Conservation (phyloP, 1,140 invertebrate genomes). For the Drosophila jambulina region DNA sequence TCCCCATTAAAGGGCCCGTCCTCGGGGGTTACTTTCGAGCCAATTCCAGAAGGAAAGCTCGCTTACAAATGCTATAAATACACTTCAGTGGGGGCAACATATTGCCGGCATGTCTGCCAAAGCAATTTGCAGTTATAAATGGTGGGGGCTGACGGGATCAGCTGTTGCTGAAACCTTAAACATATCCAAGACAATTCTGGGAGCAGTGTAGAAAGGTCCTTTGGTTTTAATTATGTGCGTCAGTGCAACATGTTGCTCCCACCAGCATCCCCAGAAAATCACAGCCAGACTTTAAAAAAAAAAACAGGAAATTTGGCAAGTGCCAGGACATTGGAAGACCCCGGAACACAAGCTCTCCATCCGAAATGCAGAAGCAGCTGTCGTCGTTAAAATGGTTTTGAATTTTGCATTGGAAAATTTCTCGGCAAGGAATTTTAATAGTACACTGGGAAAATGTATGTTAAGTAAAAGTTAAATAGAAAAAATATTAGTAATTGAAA, state of each 20-base stretch:
- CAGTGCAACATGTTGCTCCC: conserved; percentile 60
- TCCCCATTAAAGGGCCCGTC: conserved; percentile 23
- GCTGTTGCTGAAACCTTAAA: conserved; percentile 49
- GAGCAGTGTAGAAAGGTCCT: conserved; percentile 5
- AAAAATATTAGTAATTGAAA: no score
- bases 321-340: conserved; percentile 20
- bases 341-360: background rate
- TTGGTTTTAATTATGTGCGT: conserved; percentile 67
- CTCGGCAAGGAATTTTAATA: conserved; percentile 43
- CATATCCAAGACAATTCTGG: conserved; percentile 11
- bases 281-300: conserved; percentile 25
- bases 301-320: conserved; percentile 57
- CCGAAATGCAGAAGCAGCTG: conserved; percentile 57
- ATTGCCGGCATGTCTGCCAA: conserved; percentile 74
- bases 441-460: conserved; percentile 4
- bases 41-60: conserved; percentile 50
- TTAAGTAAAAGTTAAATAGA: no score
- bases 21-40: conserved; percentile 53
- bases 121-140: conserved; percentile 75
- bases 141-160: conserved; percentile 60
- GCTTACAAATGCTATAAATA: conserved; percentile 65
- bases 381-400: conserved; percentile 67
- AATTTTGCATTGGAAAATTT: conserved; percentile 60
- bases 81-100: conserved; percentile 65
- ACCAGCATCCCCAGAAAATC: conserved; percentile 37